These are phyloP conservation scores for Enteromius argenteus DNA, from an alignment of 2,797 vertebrate species.

Conservation along the genomic window DNA sequence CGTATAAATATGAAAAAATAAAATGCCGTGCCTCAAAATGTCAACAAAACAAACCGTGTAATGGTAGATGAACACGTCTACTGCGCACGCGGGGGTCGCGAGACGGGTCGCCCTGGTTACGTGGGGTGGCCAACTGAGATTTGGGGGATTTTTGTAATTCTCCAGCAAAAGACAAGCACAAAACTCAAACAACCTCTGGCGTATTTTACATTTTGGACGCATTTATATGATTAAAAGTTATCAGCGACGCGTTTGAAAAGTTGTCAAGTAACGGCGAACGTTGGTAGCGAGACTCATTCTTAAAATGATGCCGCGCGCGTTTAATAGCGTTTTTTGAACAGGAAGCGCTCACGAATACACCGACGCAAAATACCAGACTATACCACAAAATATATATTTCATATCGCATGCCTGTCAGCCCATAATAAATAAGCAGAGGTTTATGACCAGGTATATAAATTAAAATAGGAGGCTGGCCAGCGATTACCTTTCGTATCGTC, in stretches of 20 bases:
- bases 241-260: not conserved
- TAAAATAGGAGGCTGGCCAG: not conserved
- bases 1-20: not conserved
- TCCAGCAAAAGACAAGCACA: not conserved
- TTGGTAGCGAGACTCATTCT: not conserved
- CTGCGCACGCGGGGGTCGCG: conserved; percentile 36
- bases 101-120: conserved; percentile 36
- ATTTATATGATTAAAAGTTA: not conserved
- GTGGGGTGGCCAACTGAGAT: conserved; percentile 17
- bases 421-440: conserved; percentile 18
- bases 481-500: conserved; percentile 60
- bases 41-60: conserved; percentile 17
- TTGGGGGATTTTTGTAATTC: conserved; percentile 9
- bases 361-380: not conserved
- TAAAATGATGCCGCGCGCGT: not conserved
- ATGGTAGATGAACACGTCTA: not conserved
- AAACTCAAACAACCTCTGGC: rapidly evolving
- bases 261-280: conserved; percentile 5
- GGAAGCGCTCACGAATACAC: not conserved
- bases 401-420: not conserved
- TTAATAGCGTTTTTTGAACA: conserved; percentile 8
- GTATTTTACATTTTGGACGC: not conserved
- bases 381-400: not conserved
- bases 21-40: not conserved
- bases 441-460: not conserved